Evolutionary conservation across 2,797 vertebrate species (phyloP).

Genomic region (Onychomys torridus): DNA sequence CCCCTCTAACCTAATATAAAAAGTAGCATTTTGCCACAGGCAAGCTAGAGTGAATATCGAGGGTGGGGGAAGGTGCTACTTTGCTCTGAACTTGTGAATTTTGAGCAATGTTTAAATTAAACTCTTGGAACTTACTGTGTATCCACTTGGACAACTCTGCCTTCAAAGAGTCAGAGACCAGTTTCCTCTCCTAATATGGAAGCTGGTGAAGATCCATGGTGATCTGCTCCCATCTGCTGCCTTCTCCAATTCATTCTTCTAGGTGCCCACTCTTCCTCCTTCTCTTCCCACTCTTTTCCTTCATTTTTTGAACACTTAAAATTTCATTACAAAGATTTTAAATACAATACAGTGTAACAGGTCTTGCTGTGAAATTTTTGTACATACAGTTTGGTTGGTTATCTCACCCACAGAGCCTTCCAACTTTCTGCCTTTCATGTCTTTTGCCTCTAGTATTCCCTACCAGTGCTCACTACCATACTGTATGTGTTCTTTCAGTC

Average conservation of each 20-base stretch:
- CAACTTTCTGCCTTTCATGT: neutral
- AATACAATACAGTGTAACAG: neutral
- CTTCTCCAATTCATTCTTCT: neutral
- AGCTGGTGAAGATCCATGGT: neutral
- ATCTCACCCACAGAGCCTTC: neutral
- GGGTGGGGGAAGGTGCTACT: neutral
- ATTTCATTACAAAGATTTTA: neutral
- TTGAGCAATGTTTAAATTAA: slow-evolving; percentile 41
- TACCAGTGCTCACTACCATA: neutral
- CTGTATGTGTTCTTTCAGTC: too few species aligned
- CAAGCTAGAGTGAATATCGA: slow-evolving; percentile 59
- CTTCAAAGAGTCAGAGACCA: neutral
- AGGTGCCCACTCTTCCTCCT: accelerated
- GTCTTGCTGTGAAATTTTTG: neutral
- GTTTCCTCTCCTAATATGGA: neutral
- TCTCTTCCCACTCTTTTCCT: neutral
- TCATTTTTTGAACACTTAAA: slow-evolving; percentile 23
- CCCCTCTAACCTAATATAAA: slow-evolving; percentile 57
- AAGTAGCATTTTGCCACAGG: slow-evolving; percentile 76
- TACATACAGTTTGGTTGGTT: too few species aligned
- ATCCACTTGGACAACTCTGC: neutral
- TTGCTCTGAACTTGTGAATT: slow-evolving; percentile 61
- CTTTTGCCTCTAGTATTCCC: too few species aligned
- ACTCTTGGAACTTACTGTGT: neutral
- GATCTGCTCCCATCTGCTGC: neutral